These are phyloP conservation scores for Epinephelus fuscoguttatus DNA, from an alignment of 2,113 vertebrate species.

Conservation along the genomic window DNA sequence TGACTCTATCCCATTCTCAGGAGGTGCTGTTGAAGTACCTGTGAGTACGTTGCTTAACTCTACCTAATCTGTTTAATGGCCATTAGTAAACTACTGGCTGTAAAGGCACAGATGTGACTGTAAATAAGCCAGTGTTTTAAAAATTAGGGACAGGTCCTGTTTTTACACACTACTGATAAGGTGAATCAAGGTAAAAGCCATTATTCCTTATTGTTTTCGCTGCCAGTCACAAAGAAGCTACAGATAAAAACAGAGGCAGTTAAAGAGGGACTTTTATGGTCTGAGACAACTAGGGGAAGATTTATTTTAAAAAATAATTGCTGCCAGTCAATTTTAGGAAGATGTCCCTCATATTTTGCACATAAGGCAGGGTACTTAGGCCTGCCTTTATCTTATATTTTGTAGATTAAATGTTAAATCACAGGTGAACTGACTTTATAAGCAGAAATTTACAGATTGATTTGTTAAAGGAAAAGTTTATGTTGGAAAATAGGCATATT, in stretches of 20 bases:
- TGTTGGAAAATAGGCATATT: not conserved
- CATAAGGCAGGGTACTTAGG: too few relatives aligned
- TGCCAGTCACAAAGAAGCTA: not conserved
- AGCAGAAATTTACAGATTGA: not conserved
- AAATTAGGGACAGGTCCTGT: not conserved
- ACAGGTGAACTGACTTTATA: not conserved
- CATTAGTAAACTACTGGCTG: not conserved
- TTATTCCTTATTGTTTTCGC: not conserved
- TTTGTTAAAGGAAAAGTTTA: not conserved
- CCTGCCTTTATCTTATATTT: not conserved
- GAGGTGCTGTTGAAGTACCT: not conserved
- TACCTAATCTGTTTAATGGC: slow-evolving; percentile 7
- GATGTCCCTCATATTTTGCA: not conserved
- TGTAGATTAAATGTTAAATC: not conserved
- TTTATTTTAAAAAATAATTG: not conserved
- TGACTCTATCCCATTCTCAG: not conserved
- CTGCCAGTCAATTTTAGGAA: not conserved
- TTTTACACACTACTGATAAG: not conserved
- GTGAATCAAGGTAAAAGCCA: not conserved
- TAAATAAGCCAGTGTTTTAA: not conserved
- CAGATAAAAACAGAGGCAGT: not conserved
- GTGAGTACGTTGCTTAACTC: not conserved
- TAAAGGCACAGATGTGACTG: slow-evolving; percentile 31
- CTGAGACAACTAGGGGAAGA: not conserved
- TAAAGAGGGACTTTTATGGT: not conserved